Evolutionary conservation across 2,888 invertebrate genomes (phyloP), one percentile per base, ranked within the genome.

Genomic region (Geophilus truncorum): DNA sequence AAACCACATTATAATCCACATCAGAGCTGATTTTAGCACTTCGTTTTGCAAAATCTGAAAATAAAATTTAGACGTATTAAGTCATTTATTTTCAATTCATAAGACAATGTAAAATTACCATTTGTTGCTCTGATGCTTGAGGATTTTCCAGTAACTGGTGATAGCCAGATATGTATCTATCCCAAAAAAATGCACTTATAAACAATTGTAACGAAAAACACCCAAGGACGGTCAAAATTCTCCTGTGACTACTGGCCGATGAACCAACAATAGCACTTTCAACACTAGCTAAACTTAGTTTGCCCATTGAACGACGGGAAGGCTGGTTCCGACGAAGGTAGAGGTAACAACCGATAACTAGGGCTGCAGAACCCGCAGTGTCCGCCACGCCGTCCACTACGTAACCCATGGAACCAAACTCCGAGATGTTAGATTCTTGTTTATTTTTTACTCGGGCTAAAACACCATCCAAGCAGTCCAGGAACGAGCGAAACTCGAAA

Each of bases 401-500:
- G 85, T 93, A 95, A 0, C 95, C 95, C 0, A 91, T 85, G 0
- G 92, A 91, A 0, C 94, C 93, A n/a, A 94, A 92, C 85, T 93
- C 93, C 0, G 94, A 93, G 28, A 91, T 89, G 86, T 94, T 93
- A 0, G 94, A 93, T 82, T 91, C 90, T 32, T 93, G 91, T 85
- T 94, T 90, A 84, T 92, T 92, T 80, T 93, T 90, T 30, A 91
- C 91, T 82, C 95, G 90, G 0, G 94, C 95, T 1, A 96, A 93
- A 85, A 94, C 93, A 0, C 96, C 96, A 85, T 96, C 96, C 82
- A 96, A 87, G 85, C 94, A 93, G 85, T 96, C 96, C 79, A 95
- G 86, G 88, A 94, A 94, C 83, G 93, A 93, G 83, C 95, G 89
- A 51, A 94, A 87, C 87, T 94, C 92, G 86, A 94, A 95, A 23